Base-by-base conservation (phyloP, 2,888 invertebrate genomes). In the Eilema griseolum region DNA sequence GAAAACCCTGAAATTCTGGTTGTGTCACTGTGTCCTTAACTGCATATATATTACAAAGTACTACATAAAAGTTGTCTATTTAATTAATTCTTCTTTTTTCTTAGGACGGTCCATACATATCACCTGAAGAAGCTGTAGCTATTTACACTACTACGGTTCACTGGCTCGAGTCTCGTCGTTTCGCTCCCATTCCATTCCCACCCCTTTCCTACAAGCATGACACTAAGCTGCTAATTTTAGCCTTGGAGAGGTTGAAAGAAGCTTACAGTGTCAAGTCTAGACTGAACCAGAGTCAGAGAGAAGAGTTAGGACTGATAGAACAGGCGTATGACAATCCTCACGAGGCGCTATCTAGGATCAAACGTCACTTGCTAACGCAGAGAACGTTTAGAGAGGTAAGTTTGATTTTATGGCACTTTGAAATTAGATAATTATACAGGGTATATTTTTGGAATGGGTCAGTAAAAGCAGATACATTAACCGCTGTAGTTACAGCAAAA, bases 301-400 rank as follows among this genome's bases (percentile, higher is more conserved):
- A 99, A 91, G 99, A 99, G 91, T 93, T 99, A 80, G 99, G 99
- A 10, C 96, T 99, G 62, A 99, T 99, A 81, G 99, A 99, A 91
- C 99, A 99, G 93, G 99, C 99, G 0, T 99, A 99, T 86, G 99
- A 99, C 90, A 99, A 99, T 95, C 99, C 99, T 33, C 99, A 99
- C 89, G 99, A 99, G 92, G 99, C 99, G 0, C 93, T 99, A 79
- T 99, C 99, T 0, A 97, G 99, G 87, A 99, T 99, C 87, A 99
- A 99, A 90, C 98, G 99, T 96, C 99, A 99, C 95, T 96, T 99
- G 88, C 96, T 99, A 8, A 99, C 99, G 0, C 99, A 99, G 93
- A 96, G 99, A 92, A 98, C 99, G 14, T 99, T 99, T 89, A 99
- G 99, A 95, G 99, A 99, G 96, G 99, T 98, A 80, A 81, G 86